Evolutionary conservation across 1,140 invertebrate genomes (phyloP).

Genomic region (Akabosia matsudoensis): DNA sequence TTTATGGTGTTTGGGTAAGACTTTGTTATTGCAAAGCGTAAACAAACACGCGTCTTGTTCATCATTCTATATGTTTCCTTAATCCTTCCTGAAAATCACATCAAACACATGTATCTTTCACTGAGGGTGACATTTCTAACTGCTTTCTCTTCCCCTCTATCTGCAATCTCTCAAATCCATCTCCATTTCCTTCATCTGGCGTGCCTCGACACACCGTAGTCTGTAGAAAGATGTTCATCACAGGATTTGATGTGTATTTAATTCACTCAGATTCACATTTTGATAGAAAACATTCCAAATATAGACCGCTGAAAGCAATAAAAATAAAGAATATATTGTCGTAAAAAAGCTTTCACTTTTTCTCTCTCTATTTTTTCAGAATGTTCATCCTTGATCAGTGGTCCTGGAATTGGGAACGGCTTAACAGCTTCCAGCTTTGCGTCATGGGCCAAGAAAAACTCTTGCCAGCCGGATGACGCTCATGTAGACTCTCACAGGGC

Average conservation of each 20-base stretch:
- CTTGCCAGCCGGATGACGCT: constrained; percentile 59
- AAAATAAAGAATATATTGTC: background rate
- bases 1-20: too few relatives aligned
- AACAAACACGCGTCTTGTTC: background rate
- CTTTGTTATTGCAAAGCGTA: too few relatives aligned
- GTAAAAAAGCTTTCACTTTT: background rate
- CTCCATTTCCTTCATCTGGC: background rate
- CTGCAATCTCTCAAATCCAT: background rate
- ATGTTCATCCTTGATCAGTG: constrained; percentile 57
- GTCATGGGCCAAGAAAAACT: constrained; percentile 53
- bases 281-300: background rate
- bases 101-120: background rate
- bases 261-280: background rate
- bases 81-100: too few relatives aligned
- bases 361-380: constrained; percentile 50
- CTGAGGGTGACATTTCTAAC: background rate
- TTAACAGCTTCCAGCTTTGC: constrained; percentile 55
- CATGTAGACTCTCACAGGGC: constrained; percentile 57
- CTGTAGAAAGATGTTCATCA: background rate
- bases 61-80: background rate
- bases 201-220: too few relatives aligned
- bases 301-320: background rate
- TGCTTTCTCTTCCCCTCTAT: background rate
- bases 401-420: constrained; percentile 55
- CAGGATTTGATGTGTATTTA: background rate